Evolutionary conservation across 2,888 invertebrate genomes (phyloP).

Genomic region (Gnatocerus cornutus): DNA sequence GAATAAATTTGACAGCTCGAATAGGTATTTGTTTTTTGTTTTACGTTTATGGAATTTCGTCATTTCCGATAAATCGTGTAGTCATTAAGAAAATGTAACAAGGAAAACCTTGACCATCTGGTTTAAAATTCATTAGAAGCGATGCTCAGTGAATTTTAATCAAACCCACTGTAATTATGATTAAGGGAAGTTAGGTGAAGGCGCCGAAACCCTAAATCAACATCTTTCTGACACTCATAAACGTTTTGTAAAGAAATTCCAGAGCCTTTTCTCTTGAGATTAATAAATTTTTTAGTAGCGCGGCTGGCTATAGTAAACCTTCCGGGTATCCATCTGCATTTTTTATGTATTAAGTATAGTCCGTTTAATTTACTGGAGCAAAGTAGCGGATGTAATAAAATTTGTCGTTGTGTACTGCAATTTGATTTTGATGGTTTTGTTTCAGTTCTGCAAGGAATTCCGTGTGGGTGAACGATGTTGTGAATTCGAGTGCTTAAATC

Average conservation of each 20-base stretch:
- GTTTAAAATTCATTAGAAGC: constrained; percentile 1
- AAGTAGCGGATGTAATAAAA: not conserved
- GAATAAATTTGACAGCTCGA: constrained; percentile 6
- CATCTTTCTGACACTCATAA: constrained; percentile 32
- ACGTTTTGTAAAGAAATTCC: constrained; percentile 32
- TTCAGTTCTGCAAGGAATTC: constrained; percentile 89
- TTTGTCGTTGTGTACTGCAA: constrained; percentile 8
- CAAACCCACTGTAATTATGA: constrained; percentile 20
- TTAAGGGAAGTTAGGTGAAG: constrained; percentile 26
- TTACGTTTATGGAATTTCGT: not conserved
- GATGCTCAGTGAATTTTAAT: not conserved
- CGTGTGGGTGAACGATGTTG: constrained; percentile 90
- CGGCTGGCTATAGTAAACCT: constrained; percentile 16
- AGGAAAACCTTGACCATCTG: not conserved
- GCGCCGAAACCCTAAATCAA: constrained; percentile 22
- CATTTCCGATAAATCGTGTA: not conserved
- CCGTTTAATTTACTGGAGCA: constrained; percentile 9
- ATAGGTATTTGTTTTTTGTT: constrained; percentile 5
- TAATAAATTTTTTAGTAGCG: constrained; percentile 35
- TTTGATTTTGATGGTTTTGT: constrained; percentile 30
- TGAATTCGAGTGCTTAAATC: constrained; percentile 91
- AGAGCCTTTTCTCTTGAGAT: constrained; percentile 13
- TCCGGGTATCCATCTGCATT: constrained; percentile 15
- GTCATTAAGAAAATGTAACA: not conserved
- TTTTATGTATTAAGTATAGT: constrained; percentile 20